These are phyloP conservation scores for Scaptomyza graminum DNA, from an alignment of 1,140 invertebrate species.

Conservation along the genomic window DNA sequence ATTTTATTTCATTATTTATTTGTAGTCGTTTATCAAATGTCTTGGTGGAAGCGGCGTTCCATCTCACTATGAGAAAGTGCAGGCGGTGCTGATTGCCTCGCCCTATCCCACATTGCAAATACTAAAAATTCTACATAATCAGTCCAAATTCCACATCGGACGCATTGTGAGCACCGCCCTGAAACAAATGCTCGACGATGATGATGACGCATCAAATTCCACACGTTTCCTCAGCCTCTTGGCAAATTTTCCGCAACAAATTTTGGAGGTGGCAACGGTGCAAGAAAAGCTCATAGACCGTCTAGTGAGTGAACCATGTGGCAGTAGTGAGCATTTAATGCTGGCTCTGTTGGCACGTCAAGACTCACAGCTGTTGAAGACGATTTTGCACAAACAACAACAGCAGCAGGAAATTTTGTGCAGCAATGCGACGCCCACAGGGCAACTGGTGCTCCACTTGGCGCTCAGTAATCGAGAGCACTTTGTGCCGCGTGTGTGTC, in stretches of 20 bases:
- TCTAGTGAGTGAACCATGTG: conserved; percentile 25
- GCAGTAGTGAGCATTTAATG: conserved; percentile 39
- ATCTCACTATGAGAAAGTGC: conserved; percentile 28
- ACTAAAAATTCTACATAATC: conserved; percentile 33
- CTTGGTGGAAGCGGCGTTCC: conserved; percentile 33
- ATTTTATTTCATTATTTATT: neutral
- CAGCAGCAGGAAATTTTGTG: conserved; percentile 20
- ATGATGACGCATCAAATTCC: conserved; percentile 31
- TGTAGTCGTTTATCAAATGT: conserved; percentile 51
- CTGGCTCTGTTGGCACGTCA: conserved; percentile 54
- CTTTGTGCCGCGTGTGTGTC: conserved; percentile 64
- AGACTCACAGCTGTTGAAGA: conserved; percentile 39
- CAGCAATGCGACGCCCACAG: conserved; percentile 29
- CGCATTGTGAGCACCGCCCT: conserved; percentile 48
- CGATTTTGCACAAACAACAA: conserved; percentile 32
- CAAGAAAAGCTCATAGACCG: conserved; percentile 41
- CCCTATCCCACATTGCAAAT: conserved; percentile 65
- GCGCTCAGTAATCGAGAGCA: conserved; percentile 44
- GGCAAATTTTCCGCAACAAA: conserved; percentile 57
- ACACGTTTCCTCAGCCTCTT: conserved; percentile 57
- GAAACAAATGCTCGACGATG: conserved; percentile 43
- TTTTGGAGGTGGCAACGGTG: conserved; percentile 47
- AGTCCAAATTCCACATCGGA: conserved; percentile 53
- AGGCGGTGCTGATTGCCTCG: conserved; percentile 11
- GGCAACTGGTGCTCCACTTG: conserved; percentile 58